A percentile compares a stretch with the other conserved stretches of the same genome.
These are phyloP conservation scores for Stenolophus ochropezus DNA, from an alignment of 2,888 invertebrate species.

Conservation along the genomic window DNA sequence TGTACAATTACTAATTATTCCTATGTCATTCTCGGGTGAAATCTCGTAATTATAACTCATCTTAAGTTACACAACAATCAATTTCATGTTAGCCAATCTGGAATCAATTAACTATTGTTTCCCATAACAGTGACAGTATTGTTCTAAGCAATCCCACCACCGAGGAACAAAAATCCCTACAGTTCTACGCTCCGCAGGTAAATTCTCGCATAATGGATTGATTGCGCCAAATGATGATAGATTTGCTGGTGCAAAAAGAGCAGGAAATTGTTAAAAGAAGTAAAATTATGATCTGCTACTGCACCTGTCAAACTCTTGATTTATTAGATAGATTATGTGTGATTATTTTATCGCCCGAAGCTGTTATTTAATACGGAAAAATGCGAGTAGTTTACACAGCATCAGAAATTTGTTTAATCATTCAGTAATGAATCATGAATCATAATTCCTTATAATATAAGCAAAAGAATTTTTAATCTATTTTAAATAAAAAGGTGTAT, in stretches of 20 bases:
- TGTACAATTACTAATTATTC: constrained; percentile 11
- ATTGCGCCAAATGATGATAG: constrained; percentile 22
- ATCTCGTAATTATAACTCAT: constrained; percentile 23
- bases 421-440: background rate
- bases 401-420: background rate
- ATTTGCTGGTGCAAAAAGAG: constrained; percentile 2
- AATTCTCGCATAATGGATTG: constrained; percentile 2
- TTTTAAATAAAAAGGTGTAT: too few species aligned
- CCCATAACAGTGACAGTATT: constrained; percentile 31
- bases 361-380: constrained; percentile 13
- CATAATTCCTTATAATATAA: too few species aligned
- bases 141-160: background rate
- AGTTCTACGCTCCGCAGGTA: background rate
- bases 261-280: constrained; percentile 17
- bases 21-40: constrained; percentile 5
- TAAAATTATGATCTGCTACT: constrained; percentile 27
- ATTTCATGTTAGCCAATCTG: constrained; percentile 19
- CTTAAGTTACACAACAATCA: constrained; percentile 30
- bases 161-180: constrained; percentile 1
- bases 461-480: too few species aligned
- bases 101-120: constrained; percentile 39
- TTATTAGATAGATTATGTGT: constrained; percentile 35
- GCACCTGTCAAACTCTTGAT: constrained; percentile 19
- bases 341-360: constrained; percentile 20
- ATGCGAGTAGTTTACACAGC: background rate